Conservation (phyloP, 2,113 vertebrate genomes). For the Pachypanchax playfairii region DNA sequence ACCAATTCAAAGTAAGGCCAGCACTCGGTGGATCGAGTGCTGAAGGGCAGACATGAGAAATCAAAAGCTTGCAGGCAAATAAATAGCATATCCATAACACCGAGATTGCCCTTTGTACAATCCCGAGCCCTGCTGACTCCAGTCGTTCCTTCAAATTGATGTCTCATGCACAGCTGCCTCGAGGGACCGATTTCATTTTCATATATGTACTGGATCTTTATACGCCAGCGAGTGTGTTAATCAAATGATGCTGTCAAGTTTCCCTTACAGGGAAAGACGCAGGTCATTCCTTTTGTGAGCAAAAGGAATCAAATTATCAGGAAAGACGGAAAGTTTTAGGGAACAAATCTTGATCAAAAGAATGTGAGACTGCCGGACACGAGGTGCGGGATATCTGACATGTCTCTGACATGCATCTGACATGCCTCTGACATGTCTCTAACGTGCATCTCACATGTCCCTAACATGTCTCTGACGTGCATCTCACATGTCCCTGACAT, state of each 20-base stretch:
- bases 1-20: conserved; percentile 23
- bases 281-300: conserved; percentile 44
- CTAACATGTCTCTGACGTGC: too few species aligned
- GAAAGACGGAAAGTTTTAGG: not conserved
- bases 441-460: too few species aligned
- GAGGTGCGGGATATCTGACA: too few species aligned
- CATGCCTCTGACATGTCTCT: too few species aligned
- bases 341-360: not conserved
- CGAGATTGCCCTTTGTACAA: conserved; percentile 74
- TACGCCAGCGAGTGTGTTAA: conserved; percentile 59
- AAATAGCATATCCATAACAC: conserved; percentile 72
- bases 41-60: conserved; percentile 60
- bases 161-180: conserved; percentile 68
- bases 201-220: conserved; percentile 53
- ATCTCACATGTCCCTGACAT: too few species aligned
- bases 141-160: conserved; percentile 75
- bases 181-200: conserved; percentile 68
- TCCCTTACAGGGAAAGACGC: conserved; percentile 35
- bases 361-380: too few species aligned
- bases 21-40: conserved; percentile 17
- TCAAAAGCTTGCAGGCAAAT: conserved; percentile 62
- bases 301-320: conserved; percentile 24
- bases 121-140: conserved; percentile 70
- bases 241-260: conserved; percentile 72
- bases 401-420: too few species aligned